phyloP scores from a whole-genome alignment of 2,888 invertebrate species.

The Ernsta delagoae region DNA sequence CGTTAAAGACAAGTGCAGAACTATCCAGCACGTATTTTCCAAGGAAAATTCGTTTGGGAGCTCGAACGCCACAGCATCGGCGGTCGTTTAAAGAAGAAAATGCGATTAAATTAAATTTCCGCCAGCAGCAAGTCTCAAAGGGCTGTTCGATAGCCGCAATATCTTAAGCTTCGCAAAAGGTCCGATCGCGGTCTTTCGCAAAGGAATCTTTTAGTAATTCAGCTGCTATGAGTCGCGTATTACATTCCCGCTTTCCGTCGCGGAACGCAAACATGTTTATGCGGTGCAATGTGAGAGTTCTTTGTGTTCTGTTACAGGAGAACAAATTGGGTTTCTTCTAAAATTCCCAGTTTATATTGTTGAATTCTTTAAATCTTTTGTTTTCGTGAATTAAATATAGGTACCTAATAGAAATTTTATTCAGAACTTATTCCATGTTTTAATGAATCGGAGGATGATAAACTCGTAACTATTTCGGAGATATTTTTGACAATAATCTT shows the following conservation, averaged over 20 bases:
- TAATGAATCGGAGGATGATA: too few species aligned
- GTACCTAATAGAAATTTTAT: too few species aligned
- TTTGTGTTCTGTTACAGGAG: conserved; percentile 14
- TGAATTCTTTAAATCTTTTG: too few species aligned
- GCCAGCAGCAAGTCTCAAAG: conserved; percentile 74
- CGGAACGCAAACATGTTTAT: conserved; percentile 16
- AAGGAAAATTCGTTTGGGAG: conserved; percentile 56
- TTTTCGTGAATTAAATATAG: neutral
- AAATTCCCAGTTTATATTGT: neutral
- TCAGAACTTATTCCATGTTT: too few species aligned
- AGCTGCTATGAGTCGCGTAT: conserved; percentile 25
- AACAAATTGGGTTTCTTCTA: neutral
- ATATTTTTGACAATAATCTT: too few species aligned
- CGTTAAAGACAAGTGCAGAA: conserved; percentile 33
- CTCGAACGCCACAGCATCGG: conserved; percentile 59
- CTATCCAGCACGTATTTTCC: conserved; percentile 39
- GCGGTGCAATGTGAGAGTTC: conserved; percentile 4
- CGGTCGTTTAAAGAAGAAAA: conserved; percentile 72
- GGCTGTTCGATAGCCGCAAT: conserved; percentile 73
- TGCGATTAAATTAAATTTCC: conserved; percentile 82
- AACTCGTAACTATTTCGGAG: too few species aligned
- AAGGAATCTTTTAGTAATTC: conserved; percentile 27
- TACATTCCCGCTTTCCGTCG: conserved; percentile 14
- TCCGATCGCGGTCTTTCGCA: conserved; percentile 50
- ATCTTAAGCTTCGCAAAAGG: conserved; percentile 69